Evolutionary conservation across 2,113 vertebrate genomes (phyloP), one percentile per base, ranked within the genome.

Genomic region (Acinonyx jubatus): DNA sequence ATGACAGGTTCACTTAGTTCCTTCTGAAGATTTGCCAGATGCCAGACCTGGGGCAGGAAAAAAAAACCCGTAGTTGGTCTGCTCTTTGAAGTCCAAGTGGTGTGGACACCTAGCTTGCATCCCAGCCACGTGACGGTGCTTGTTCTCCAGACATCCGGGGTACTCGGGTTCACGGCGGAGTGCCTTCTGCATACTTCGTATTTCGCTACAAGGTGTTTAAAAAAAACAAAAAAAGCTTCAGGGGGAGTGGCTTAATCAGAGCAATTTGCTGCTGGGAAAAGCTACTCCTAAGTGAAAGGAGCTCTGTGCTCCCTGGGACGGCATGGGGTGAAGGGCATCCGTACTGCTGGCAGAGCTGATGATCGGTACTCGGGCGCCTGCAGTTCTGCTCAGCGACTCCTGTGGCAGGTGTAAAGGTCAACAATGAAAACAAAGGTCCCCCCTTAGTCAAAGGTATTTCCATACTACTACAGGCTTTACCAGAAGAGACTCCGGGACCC

Each of bases 51-150:
- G 57, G 4, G 13, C 55, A 21, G 19, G 19, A 36, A 52, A 61
- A 36, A 38, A 61, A 27, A 5, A 45, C 45, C 18, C 7, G 1
- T 45, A 68, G 25, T 38, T 25, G 33, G n/a, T 41, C 48, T 29
- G 4, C 52, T 80, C 33, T 79, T 69, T 57, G 25, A 4, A 14
- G n/a, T 66, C 52, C 13, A 6, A 48, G 13, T 2, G 41, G 11
- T 9, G 13, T 31, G 9, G 6, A 1, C 5, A 15, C 27, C 45
- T 31, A 23, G 31, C 57, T 18, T 57, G 65, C 18, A 5, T 3
- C 23, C 15, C n/a, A 41, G 0, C 48, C 10, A 1, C 29, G 21
- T 2, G 3, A 3, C 4, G 0, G 25, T 2, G 1, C 23, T 21
- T 6, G 11, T 50, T 63, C n/a, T 76, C 1, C 5, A 29, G 33